Evolutionary conservation across 1,140 invertebrate genomes (phyloP).

Genomic region (Stenopsyche tienmushanensis): DNA sequence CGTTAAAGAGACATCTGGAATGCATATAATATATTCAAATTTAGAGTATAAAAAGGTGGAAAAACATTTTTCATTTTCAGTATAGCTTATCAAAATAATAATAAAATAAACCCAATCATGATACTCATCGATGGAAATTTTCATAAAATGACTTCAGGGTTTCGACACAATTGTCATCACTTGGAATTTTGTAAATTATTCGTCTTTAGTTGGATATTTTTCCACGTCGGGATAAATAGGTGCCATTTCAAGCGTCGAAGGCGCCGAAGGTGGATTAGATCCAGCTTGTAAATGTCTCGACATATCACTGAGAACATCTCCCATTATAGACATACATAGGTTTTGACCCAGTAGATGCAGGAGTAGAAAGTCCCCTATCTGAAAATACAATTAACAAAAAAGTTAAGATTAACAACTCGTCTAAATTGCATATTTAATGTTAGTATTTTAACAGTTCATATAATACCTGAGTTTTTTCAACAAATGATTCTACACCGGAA

Average conservation of each 20-base stretch:
- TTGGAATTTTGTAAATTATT: no score
- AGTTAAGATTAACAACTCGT: slow-evolving; percentile 25
- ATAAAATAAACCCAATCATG: no score
- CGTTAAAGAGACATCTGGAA: no score
- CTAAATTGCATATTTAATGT: slow-evolving; percentile 23
- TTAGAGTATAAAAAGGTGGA: no score
- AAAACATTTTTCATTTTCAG: no score
- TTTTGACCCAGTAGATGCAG: slow-evolving; percentile 83
- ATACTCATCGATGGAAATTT: no score
- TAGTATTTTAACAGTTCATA: no score
- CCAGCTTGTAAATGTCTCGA: slow-evolving; percentile 65
- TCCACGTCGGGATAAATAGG: slow-evolving; percentile 79
- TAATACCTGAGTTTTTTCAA: slow-evolving; percentile 75
- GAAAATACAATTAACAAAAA: slow-evolving; percentile 43
- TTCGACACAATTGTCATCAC: no score
- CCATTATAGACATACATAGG: slow-evolving; percentile 77
- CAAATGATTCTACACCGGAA: slow-evolving; percentile 67
- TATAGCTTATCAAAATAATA: no score
- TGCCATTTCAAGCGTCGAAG: slow-evolving; percentile 80
- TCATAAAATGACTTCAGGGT: no score
- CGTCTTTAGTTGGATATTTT: slow-evolving; percentile 62
- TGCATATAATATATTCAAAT: no score
- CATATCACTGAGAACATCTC: slow-evolving; percentile 68
- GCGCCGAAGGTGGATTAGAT: slow-evolving; percentile 76
- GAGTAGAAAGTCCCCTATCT: slow-evolving; percentile 84